Conservation (phyloP, 2,888 invertebrate species). For the Drosophila helvetica region DNA sequence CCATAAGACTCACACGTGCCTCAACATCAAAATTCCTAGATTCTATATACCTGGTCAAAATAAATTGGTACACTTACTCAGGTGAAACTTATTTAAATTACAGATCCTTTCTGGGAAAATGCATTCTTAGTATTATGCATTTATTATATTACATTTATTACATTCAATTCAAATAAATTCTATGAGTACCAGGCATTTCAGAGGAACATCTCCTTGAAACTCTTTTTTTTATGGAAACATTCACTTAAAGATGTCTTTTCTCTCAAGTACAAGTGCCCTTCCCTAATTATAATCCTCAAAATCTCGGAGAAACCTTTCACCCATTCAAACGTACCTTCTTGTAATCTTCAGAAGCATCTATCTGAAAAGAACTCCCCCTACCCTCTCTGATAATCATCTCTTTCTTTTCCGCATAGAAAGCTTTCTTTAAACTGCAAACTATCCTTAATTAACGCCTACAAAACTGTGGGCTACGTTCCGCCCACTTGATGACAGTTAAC, state of each 20-base stretch:
- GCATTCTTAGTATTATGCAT: no score
- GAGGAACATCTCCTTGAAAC: not conserved
- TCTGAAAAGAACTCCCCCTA: constrained; percentile 2
- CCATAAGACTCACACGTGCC: no score
- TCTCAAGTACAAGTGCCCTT: not conserved
- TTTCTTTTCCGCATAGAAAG: constrained; percentile 8
- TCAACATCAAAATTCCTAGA: no score
- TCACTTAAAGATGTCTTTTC: no score
- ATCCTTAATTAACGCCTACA: constrained; percentile 42
- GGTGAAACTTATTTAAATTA: no score
- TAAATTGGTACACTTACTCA: no score
- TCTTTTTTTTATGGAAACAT: not conserved
- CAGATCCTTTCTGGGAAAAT: no score
- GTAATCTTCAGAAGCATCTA: constrained; percentile 14
- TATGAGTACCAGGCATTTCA: no score
- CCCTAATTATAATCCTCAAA: not conserved
- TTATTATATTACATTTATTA: no score
- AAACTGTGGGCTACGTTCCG: constrained; percentile 19
- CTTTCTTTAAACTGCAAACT: constrained; percentile 24
- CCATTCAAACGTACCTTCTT: constrained; percentile 17
- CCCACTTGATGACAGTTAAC: constrained; percentile 44
- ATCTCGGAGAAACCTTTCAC: constrained; percentile 23
- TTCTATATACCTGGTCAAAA: no score
- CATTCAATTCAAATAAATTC: no score
- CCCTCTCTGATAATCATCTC: not conserved